phyloP scores from a whole-genome alignment of 2,797 vertebrate species.

The Pteronotus mesoamericanus region DNA sequence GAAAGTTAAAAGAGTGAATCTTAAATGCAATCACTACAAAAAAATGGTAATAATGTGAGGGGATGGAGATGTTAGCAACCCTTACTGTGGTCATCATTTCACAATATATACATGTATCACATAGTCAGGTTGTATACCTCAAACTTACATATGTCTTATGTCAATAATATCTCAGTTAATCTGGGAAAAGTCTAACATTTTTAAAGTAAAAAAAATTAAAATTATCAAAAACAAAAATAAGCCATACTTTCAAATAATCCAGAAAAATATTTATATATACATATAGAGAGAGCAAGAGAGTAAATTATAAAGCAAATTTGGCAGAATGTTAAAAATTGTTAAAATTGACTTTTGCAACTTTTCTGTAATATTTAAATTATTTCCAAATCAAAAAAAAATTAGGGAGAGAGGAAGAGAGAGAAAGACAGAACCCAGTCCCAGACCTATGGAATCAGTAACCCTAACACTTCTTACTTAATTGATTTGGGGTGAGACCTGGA shows the following conservation, averaged over 20 bases:
- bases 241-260: background rate
- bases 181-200: background rate
- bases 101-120: background rate
- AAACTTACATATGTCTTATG: background rate
- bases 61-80: background rate
- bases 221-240: background rate
- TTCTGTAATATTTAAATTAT: constrained; percentile 5
- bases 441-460: background rate
- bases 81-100: background rate
- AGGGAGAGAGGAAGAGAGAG: background rate
- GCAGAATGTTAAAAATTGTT: background rate
- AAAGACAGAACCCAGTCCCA: background rate
- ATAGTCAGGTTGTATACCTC: background rate
- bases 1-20: background rate
- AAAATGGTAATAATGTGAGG: background rate
- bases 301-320: background rate
- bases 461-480: background rate
- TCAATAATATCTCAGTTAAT: background rate
- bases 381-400: background rate
- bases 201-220: background rate
- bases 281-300: background rate
- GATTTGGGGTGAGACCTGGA: background rate
- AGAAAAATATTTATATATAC: background rate
- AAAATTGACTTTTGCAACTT: background rate
- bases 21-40: background rate